phyloP scores from a whole-genome alignment of 2,888 invertebrate genomes.

The Octonoba sinensis region DNA sequence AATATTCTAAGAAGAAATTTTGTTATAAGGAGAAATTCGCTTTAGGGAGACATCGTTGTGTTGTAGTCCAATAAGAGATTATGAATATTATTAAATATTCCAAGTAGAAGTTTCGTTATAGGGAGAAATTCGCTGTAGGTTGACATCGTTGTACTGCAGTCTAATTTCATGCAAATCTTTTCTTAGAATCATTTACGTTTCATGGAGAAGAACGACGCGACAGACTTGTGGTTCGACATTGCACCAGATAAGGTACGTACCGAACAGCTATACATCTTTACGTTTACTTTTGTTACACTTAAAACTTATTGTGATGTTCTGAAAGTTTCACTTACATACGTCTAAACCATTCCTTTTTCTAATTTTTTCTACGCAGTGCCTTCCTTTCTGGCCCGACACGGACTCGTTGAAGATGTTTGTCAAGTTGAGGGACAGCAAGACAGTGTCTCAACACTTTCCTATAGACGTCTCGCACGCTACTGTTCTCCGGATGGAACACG shows the following conservation, averaged over 20 bases:
- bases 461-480: slow-evolving; percentile 80
- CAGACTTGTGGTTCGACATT: slow-evolving; percentile 86
- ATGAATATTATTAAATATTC: no score
- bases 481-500: slow-evolving; percentile 85
- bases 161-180: neutral
- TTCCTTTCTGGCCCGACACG: slow-evolving; percentile 86
- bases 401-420: slow-evolving; percentile 85
- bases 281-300: neutral
- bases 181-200: slow-evolving; percentile 75
- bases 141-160: no score
- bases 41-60: no score
- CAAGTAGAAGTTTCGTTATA: no score
- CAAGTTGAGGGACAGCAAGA: slow-evolving; percentile 81
- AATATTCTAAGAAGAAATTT: no score
- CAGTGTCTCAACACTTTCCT: slow-evolving; percentile 83
- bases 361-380: slow-evolving; percentile 69
- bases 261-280: neutral
- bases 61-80: no score
- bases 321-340: neutral
- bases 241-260: slow-evolving; percentile 77
- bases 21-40: no score
- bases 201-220: slow-evolving; percentile 88
- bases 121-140: no score
- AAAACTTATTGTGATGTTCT: neutral
- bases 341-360: neutral